These are phyloP conservation scores for Prunella fulvescens DNA, from an alignment of 2,113 vertebrate genomes.

Conservation along the genomic window DNA sequence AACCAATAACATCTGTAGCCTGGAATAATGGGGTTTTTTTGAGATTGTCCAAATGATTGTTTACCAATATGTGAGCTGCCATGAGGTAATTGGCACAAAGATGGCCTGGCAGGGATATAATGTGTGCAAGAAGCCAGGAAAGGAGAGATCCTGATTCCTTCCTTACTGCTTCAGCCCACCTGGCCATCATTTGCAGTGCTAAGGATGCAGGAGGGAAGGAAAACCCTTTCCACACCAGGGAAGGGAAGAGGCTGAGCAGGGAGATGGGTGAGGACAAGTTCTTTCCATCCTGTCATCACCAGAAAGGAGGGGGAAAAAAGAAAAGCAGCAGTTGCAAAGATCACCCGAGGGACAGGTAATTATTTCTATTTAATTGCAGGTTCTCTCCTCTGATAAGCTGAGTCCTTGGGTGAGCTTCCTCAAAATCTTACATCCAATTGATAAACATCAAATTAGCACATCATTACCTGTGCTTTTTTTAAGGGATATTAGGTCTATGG, in stretches of 20 bases:
- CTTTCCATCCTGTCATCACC: too few species aligned
- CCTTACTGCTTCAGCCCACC: background rate
- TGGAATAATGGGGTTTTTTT: background rate
- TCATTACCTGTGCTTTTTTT: background rate
- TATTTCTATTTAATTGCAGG: background rate
- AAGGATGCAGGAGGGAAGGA: background rate
- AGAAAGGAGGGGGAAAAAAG: background rate
- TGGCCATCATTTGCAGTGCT: background rate
- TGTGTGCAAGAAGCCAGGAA: background rate
- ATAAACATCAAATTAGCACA: background rate
- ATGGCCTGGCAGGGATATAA: background rate
- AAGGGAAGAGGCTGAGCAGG: background rate
- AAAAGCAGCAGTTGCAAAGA: background rate
- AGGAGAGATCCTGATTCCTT: background rate
- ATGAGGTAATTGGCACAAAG: background rate
- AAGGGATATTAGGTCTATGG: background rate
- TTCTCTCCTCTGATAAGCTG: background rate
- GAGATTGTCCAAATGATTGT: background rate
- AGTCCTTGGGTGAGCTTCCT: background rate
- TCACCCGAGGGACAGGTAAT: background rate
- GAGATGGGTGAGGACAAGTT: background rate
- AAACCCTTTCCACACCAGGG: background rate
- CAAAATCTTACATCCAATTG: background rate
- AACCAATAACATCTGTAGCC: conserved; percentile 18
- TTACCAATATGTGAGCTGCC: background rate